Evolutionary conservation across 2,888 invertebrate genomes (phyloP), one percentile per base, ranked within the genome.

Genomic region (Seira musarum): DNA sequence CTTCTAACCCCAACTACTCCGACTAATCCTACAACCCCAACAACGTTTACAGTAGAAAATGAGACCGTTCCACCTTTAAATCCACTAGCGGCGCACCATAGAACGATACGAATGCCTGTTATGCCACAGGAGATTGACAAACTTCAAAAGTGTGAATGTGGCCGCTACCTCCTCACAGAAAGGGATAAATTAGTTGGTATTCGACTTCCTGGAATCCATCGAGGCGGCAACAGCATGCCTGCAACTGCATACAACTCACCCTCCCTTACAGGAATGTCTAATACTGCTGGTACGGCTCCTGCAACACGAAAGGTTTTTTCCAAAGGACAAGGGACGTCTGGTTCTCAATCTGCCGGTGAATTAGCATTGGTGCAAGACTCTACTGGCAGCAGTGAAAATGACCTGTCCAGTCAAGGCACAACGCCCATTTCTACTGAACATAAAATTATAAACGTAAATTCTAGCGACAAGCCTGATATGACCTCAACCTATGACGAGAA

Each of bases 51-150:
- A 10, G 30, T 77, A 22, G 77, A 77, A 17, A 60, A 77, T 35
- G 77, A 77, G 49, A 71, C 25, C 19, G 40, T 71, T 17, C 49
- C 66, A 0, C 30, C 30, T 30, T 8, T 30, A 8, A 30, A 30
- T 30, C 71, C 78, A 61, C 49, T 67, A 0, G n/a, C 57, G 13
- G 53, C 35, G 3, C 77, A 72, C 0, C 78, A 78, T 49, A 71
- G 78, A 61, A 78, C 72, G 10, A 67, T 78, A 22, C 30, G 72
- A 25, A 78, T 78, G 72, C 72, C 78, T 13, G 78, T 78, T 57
- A 66, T 78, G 66, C 78, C 78, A 1, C 71, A 78, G 19, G 78
- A 78, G 10, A 30, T 78, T 2, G 72, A 78, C 2, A 78, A 68
- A 24, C 57, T 78, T 8, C 65, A 78, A 46, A 40, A 35, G 13